These are phyloP conservation scores for Chaetophractus vellerosus DNA, from an alignment of 2,797 vertebrate genomes.

Conservation along the genomic window DNA sequence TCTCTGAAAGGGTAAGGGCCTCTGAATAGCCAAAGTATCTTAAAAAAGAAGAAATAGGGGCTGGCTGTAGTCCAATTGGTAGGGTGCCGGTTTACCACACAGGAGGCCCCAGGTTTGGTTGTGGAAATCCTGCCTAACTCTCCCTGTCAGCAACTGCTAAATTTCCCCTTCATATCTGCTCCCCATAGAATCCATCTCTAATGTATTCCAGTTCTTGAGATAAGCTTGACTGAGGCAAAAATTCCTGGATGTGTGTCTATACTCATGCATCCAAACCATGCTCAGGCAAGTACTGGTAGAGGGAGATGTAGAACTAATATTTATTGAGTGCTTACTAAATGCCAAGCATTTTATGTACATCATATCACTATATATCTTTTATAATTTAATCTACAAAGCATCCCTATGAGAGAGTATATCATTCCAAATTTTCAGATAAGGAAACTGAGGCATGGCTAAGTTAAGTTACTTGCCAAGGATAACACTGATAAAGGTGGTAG, in stretches of 20 bases:
- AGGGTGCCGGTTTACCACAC: too few relatives aligned
- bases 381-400: not conserved
- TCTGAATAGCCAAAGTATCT: too few relatives aligned
- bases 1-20: not conserved
- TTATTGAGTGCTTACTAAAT: not conserved
- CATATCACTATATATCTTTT: too few relatives aligned
- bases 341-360: not conserved
- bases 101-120: too few relatives aligned
- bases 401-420: not conserved
- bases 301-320: not conserved
- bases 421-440: not conserved
- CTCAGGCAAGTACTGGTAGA: not conserved
- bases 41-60: too few relatives aligned
- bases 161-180: constrained; percentile 33
- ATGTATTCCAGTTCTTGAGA: not conserved
- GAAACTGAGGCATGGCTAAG: not conserved
- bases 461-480: not conserved
- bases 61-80: too few relatives aligned
- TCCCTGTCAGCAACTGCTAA: not conserved
- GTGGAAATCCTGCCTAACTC: not conserved
- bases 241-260: not conserved
- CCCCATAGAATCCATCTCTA: not conserved
- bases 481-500: not conserved
- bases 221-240: constrained; percentile 54
- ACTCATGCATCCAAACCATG: not conserved